Conservation (phyloP, 2,888 invertebrate genomes). For the Cynaeus angustus region DNA sequence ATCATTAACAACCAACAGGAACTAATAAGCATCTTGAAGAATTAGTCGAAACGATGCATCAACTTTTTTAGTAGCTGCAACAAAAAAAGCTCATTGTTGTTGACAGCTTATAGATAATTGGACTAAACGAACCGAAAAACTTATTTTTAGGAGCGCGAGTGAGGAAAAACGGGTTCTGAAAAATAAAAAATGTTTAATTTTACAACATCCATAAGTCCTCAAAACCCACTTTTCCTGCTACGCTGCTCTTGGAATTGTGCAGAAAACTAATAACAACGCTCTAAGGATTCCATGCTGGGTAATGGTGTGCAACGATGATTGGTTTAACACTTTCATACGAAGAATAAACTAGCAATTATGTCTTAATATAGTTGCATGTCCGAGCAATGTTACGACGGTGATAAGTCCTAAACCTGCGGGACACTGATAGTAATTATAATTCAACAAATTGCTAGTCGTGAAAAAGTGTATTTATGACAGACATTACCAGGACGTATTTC, state of each 20-base stretch:
- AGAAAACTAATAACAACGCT: neutral
- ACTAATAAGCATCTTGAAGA: slow-evolving; percentile 16
- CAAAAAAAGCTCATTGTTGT: too few relatives aligned
- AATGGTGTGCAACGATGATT: slow-evolving; percentile 29
- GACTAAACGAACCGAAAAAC: too few relatives aligned
- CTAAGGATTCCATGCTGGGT: slow-evolving; percentile 22
- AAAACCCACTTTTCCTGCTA: neutral
- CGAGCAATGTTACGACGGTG: slow-evolving; percentile 12
- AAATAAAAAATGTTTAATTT: too few relatives aligned
- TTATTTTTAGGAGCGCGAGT: too few relatives aligned
- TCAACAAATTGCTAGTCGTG: slow-evolving; percentile 41
- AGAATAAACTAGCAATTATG: slow-evolving; percentile 22
- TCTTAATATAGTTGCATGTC: slow-evolving; percentile 32
- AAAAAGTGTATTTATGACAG: slow-evolving; percentile 23
- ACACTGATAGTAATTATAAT: slow-evolving; percentile 30
- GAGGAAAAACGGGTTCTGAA: too few relatives aligned
- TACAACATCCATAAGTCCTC: too few relatives aligned
- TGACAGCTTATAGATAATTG: too few relatives aligned
- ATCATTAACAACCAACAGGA: slow-evolving; percentile 12
- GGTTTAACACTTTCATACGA: slow-evolving; percentile 23
- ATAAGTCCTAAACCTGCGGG: slow-evolving; percentile 23
- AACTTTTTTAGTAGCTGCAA: neutral
- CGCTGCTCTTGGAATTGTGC: neutral
- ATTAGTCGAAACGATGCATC: neutral
- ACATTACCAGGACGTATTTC: slow-evolving; percentile 25